Evolutionary conservation across 2,113 vertebrate genomes (phyloP).

Genomic region (Prunella fulvescens): DNA sequence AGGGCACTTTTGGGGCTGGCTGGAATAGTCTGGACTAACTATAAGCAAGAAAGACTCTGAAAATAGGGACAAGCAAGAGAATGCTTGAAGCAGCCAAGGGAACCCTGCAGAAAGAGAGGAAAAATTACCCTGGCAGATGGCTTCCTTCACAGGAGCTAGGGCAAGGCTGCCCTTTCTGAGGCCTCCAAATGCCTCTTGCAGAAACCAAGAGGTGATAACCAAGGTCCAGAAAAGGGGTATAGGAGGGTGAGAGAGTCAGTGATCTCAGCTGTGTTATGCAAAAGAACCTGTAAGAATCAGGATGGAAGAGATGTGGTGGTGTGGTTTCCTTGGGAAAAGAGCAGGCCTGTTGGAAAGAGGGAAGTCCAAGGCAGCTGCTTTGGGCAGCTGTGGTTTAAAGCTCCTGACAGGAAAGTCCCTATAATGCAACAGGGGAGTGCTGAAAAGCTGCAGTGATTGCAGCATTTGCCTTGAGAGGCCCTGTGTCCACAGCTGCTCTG

Average conservation of each 20-base stretch:
- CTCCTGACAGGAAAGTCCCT: background rate
- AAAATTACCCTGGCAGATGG: background rate
- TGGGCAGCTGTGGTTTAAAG: background rate
- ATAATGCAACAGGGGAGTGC: rapidly evolving
- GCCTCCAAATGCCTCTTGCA: background rate
- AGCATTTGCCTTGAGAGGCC: background rate
- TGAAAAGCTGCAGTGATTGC: background rate
- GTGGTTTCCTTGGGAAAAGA: background rate
- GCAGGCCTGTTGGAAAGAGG: background rate
- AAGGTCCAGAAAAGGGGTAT: background rate
- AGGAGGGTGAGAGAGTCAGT: background rate
- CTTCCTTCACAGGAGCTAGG: background rate
- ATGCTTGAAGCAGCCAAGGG: background rate
- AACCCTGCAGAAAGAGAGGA: background rate
- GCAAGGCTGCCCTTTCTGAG: background rate
- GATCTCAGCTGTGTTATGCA: background rate
- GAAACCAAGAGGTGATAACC: background rate
- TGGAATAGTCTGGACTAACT: background rate
- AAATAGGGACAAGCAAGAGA: background rate
- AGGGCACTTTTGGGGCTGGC: background rate
- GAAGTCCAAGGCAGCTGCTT: background rate
- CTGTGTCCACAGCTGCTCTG: background rate
- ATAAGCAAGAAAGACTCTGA: background rate
- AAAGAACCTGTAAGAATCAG: background rate
- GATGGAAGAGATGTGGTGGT: background rate